phyloP scores from a whole-genome alignment of 2,113 vertebrate species.

The Nicator chloris region DNA sequence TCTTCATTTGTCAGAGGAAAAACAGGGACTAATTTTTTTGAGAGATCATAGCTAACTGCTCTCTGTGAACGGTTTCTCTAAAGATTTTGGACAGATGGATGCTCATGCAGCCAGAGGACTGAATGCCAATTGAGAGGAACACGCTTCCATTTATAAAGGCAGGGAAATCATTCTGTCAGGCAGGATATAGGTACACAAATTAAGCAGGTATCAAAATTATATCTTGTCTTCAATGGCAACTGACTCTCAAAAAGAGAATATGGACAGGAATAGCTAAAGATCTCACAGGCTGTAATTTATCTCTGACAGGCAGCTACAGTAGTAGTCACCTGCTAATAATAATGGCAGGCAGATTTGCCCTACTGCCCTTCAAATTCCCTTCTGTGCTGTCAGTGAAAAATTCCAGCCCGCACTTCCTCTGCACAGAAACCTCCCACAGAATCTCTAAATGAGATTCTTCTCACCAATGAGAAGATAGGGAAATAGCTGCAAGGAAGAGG shows the following conservation, averaged over 20 bases:
- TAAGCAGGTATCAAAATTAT: slow-evolving; percentile 67
- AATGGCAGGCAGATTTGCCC: slow-evolving; percentile 2
- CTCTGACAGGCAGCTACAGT: slow-evolving; percentile 30
- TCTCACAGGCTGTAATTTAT: slow-evolving; percentile 38
- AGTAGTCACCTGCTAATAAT: slow-evolving; percentile 30
- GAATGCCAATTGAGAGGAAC: slow-evolving; percentile 48
- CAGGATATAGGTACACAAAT: slow-evolving; percentile 49
- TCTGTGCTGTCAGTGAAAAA: not conserved
- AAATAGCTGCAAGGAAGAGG: accelerated
- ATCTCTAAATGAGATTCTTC: too few relatives aligned
- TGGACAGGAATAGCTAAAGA: not conserved
- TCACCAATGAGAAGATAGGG: accelerated
- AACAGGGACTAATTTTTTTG: slow-evolving; percentile 32
- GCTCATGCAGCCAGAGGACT: slow-evolving; percentile 5
- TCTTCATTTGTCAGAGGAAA: slow-evolving; percentile 44
- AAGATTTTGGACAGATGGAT: slow-evolving; percentile 42
- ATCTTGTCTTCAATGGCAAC: not conserved
- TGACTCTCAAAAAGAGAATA: slow-evolving; percentile 25
- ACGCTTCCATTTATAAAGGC: not conserved
- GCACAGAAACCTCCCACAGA: not conserved
- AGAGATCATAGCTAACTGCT: slow-evolving; percentile 26
- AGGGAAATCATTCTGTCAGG: slow-evolving; percentile 58
- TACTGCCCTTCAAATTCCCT: not conserved
- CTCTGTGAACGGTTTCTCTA: slow-evolving; percentile 30
- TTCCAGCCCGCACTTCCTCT: not conserved